A percentile compares a stretch with the other conserved stretches of the same genome.
Evolutionary conservation across 2,888 invertebrate species (phyloP).

Genomic region (Lasioglossum pauxillum): DNA sequence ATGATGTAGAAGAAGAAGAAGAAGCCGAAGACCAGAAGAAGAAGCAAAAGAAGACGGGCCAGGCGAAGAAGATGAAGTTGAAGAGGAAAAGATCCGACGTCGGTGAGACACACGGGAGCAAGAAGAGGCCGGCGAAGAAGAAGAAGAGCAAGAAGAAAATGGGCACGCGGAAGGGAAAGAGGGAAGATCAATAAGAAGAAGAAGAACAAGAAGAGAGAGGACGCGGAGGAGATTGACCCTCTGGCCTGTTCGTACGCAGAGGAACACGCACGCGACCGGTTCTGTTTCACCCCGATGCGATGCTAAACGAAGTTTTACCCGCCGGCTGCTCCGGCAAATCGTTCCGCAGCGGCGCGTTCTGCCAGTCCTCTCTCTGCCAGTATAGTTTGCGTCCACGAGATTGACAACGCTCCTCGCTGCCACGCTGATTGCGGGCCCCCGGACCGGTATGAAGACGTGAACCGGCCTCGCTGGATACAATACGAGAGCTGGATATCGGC

Average conservation of each 20-base stretch:
- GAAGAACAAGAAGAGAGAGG: constrained; percentile 62
- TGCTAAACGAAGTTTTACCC: constrained; percentile 81
- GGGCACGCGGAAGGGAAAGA: constrained; percentile 70
- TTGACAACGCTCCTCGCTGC: constrained; percentile 50
- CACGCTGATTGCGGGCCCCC: constrained; percentile 19
- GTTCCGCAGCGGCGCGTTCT: constrained; percentile 57
- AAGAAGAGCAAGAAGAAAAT: constrained; percentile 60
- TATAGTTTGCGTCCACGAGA: constrained; percentile 45
- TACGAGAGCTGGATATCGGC: neutral
- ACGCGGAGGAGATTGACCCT: constrained; percentile 82
- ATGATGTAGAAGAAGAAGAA: neutral
- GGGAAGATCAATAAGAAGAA: constrained; percentile 51
- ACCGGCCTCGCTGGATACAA: constrained; percentile 6
- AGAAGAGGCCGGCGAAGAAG: constrained; percentile 54
- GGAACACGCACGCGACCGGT: constrained; percentile 81
- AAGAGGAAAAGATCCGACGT: constrained; percentile 19
- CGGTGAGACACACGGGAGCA: constrained; percentile 14
- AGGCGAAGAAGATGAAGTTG: constrained; percentile 42
- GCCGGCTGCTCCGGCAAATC: constrained; percentile 67
- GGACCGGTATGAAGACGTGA: constrained; percentile 22
- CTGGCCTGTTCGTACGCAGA: constrained; percentile 78
- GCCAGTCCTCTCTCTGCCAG: constrained; percentile 32
- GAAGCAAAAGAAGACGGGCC: constrained; percentile 44
- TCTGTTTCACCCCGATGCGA: constrained; percentile 80
- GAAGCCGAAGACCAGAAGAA: constrained; percentile 3